These are phyloP conservation scores for Acrobasis repandana DNA, from an alignment of 2,888 invertebrate species.

Conservation along the genomic window DNA sequence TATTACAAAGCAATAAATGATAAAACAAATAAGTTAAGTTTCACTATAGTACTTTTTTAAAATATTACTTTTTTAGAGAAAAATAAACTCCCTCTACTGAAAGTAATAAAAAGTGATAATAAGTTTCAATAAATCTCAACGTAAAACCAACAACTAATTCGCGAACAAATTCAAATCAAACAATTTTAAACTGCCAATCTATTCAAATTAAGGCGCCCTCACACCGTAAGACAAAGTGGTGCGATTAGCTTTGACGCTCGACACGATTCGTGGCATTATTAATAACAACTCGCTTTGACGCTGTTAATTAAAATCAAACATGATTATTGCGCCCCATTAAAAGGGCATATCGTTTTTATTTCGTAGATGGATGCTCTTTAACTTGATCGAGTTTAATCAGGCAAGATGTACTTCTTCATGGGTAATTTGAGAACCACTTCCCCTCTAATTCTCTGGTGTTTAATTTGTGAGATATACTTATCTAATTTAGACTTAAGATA, in stretches of 20 bases:
- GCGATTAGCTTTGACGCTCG: slow-evolving; percentile 65
- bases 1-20: too few species aligned
- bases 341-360: slow-evolving; percentile 50
- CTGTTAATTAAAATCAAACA: slow-evolving; percentile 78
- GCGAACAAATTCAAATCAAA: slow-evolving; percentile 1
- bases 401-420: not conserved
- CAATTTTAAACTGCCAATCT: slow-evolving; percentile 12
- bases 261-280: slow-evolving; percentile 65
- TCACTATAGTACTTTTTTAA: too few species aligned
- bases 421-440: not conserved
- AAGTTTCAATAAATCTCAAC: not conserved
- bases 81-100: too few species aligned
- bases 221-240: slow-evolving; percentile 58
- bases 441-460: not conserved
- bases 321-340: slow-evolving; percentile 41
- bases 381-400: slow-evolving; percentile 31
- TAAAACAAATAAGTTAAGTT: too few species aligned
- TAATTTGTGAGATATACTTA: too few species aligned
- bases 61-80: too few species aligned
- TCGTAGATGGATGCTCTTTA: slow-evolving; percentile 47
- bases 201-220: slow-evolving; percentile 39
- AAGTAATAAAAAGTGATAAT: not conserved
- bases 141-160: not conserved
- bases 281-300: slow-evolving; percentile 52
- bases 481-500: too few species aligned